phyloP scores from a whole-genome alignment of 2,113 vertebrate species.

The Equus przewalskii region DNA sequence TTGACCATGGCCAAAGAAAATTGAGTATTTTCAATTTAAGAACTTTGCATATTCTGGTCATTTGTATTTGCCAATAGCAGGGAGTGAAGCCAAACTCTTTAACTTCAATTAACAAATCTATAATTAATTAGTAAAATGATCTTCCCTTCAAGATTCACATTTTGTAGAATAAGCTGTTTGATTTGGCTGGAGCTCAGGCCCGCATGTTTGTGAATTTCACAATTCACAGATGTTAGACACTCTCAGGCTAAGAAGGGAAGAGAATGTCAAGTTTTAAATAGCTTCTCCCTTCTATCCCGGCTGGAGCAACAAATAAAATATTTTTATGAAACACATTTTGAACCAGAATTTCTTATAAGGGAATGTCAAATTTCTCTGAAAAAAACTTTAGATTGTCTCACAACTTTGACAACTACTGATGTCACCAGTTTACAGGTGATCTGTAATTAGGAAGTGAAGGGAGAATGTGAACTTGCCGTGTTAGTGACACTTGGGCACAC shows the following conservation, averaged over 20 bases:
- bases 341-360: conserved; percentile 84
- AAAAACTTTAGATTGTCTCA: conserved; percentile 67
- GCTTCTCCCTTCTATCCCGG: conserved; percentile 89
- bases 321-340: conserved; percentile 87
- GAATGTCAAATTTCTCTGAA: conserved; percentile 72
- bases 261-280: conserved; percentile 93
- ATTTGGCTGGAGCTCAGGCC: conserved; percentile 87
- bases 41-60: conserved; percentile 26
- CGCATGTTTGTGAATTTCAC: conserved; percentile 87
- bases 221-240: conserved; percentile 94
- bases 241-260: conserved; percentile 89
- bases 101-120: conserved; percentile 76
- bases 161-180: conserved; percentile 83
- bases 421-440: conserved; percentile 79
- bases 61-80: conserved; percentile 24
- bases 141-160: conserved; percentile 78
- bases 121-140: conserved; percentile 82
- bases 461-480: conserved; percentile 84
- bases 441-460: conserved; percentile 66
- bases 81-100: conserved; percentile 50
- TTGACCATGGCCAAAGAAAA: background rate
- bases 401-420: conserved; percentile 79
- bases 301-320: conserved; percentile 88
- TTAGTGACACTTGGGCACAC: conserved; percentile 90
- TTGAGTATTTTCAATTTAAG: background rate